Evolutionary conservation across 2,888 invertebrate genomes (phyloP).

Genomic region (Hipparchia sbordonii): DNA sequence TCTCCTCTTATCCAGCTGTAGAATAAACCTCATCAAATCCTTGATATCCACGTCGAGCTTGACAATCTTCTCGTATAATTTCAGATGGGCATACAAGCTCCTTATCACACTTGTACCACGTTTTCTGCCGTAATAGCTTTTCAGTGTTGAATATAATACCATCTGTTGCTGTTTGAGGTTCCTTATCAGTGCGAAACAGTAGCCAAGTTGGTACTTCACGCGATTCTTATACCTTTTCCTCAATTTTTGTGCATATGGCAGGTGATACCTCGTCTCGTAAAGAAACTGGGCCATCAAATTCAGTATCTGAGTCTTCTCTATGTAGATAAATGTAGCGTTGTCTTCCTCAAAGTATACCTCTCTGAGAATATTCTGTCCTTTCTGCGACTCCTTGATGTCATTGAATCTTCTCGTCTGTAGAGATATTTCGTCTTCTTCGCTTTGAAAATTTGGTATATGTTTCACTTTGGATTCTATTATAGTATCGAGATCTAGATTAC

Average conservation of each 20-base stretch:
- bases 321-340: neutral
- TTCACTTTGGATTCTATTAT: conserved; percentile 36
- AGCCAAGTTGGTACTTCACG: conserved; percentile 52
- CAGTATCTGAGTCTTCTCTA: conserved; percentile 38
- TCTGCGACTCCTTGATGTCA: conserved; percentile 21
- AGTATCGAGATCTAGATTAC: conserved; percentile 34
- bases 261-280: conserved; percentile 51
- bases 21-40: conserved; percentile 42
- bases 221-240: conserved; percentile 48
- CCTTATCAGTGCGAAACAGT: conserved; percentile 46
- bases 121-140: neutral
- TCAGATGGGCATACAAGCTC: conserved; percentile 42
- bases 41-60: conserved; percentile 49
- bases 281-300: conserved; percentile 53
- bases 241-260: conserved; percentile 47
- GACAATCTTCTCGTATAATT: conserved; percentile 49
- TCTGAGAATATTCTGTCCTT: conserved; percentile 20
- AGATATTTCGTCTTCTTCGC: conserved; percentile 41
- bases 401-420: conserved; percentile 47
- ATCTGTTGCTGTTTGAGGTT: conserved; percentile 48
- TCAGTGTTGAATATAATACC: conserved; percentile 40
- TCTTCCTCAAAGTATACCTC: conserved; percentile 27
- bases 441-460: conserved; percentile 43
- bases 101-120: neutral
- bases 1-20: conserved; percentile 22